A percentile compares a stretch with the other conserved stretches of the same genome.
Conservation (phyloP, 2,797 vertebrate species). For the Ptychobarbus kaznakovi region DNA sequence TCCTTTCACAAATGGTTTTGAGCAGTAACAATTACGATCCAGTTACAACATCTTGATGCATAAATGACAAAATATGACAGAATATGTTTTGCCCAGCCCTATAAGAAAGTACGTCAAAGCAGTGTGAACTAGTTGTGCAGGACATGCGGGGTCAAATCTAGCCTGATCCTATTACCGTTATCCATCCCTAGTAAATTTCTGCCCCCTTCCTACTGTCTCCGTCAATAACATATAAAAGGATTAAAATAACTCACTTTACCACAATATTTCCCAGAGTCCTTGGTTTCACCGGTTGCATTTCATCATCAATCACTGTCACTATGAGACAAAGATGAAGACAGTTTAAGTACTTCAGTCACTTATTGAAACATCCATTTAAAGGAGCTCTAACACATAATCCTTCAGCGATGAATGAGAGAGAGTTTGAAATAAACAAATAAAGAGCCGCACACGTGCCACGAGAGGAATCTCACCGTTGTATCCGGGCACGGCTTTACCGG, state of each 20-base stretch:
- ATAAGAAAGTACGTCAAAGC: not conserved
- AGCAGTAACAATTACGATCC: not conserved
- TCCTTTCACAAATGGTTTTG: not conserved
- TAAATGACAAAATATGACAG: no score
- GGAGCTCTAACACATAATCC: not conserved
- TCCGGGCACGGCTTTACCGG: constrained; percentile 92
- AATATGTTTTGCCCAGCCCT: no score
- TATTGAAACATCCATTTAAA: not conserved
- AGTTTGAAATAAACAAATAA: not conserved
- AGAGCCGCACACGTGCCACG: not conserved
- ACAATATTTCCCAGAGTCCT: constrained; percentile 93
- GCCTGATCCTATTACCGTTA: not conserved
- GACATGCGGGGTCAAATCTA: not conserved
- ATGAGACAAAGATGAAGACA: constrained; percentile 55
- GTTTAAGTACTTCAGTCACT: not conserved
- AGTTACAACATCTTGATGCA: not conserved
- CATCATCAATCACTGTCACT: constrained; percentile 88
- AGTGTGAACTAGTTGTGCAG: not conserved
- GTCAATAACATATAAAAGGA: not conserved
- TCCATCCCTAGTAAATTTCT: not conserved
- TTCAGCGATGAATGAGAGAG: not conserved
- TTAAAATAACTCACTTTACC: constrained; percentile 86
- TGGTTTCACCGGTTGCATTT: constrained; percentile 83
- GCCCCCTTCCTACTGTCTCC: not conserved
- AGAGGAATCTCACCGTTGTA: constrained; percentile 85